Evolutionary conservation across 2,888 invertebrate genomes (phyloP), one percentile per base, ranked within the genome.

Genomic region (Sinohyriopsis cumingii): DNA sequence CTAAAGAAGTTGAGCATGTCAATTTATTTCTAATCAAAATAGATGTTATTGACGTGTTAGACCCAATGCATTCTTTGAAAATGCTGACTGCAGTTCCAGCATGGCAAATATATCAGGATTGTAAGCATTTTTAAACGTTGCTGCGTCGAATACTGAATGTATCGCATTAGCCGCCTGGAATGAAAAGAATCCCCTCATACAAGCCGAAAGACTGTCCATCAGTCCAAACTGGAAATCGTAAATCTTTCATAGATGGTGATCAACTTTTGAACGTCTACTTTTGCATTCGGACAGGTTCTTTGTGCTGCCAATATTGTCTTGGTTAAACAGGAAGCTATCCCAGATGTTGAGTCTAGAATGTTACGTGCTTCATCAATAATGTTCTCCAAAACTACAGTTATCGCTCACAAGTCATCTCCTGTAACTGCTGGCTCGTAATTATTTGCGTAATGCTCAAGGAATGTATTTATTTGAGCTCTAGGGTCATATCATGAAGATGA

Each of bases 221-320:
- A 63, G 12, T 24, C 22, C 53, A 63, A 63, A 63, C 63, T 63
- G 63, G 28, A 63, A 63, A 15, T 63, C 55, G 55, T 54, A 63
- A 28, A 63, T 63, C 24, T 63, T 63, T 63, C 63, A n/a, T 53
- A 22, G 0, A 63, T 18, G 20, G 54, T 55, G 22, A 63, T 53
- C 15, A 63, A 1, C 55, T 45, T 63, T 22, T 63, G 63, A 33
- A 63, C 63, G 15, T 63, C 63, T 53, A 53, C 53, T 22, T 63
- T 63, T 24, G 63, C 63, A 24, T 63, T 55, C 5, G n/a, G 18
- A 24, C 63, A 63, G 6, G 20, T 19, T 22, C 54, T 63, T n/a
- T 55, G 24, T 18, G 55, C 18, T 15, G 63, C 22, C 18, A 63
- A 22, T 28, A 45, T 20, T 4, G 45, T 62, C 18, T 63, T 54